Base-by-base conservation (phyloP, 2,888 invertebrate species). In the Pterostichus madidus region DNA sequence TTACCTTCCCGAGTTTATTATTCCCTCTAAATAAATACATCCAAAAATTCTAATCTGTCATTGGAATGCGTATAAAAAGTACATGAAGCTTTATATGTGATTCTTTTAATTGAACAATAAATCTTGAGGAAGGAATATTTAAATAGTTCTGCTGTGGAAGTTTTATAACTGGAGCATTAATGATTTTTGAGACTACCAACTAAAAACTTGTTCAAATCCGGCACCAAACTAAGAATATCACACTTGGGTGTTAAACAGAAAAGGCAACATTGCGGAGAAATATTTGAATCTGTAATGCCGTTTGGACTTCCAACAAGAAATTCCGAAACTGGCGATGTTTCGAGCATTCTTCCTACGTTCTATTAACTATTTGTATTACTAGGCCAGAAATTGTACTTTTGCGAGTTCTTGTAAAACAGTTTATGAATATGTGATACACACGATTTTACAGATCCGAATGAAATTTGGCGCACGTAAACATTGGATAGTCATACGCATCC, bases 61-160 rank as follows among this genome's bases (percentile, higher is more conserved):
- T 11, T 44, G 68, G 68, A 71, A 44, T 71, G 68, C 68, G 17
- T 71, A 71, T 71, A 71, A 71, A 71, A 71, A 71, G 13, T 11
- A 13, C 35, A 32, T 13, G 31, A 59, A 24, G 59, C 24, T 59
- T 56, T 59, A 59, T 59, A 31, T 11, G 31, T 11, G 35, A 35
- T 64, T 64, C 13, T 39, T 71, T 71, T 71, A 71, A 71, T 71
- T 44, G 68, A 44, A 71, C 44, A 71, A 71, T 71, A 71, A 71
- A 71, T 71, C 68, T 71, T 17, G 5, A 13, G 6, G 44, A 13
- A 15, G 44, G 44, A 71, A 71, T 46, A 44, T 71, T 71, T 44
- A 24, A 56, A 56, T 56, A 2, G 7, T 56, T 13, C 13, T 17
- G 24, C 3, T 5, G 15, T 56, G 8, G 8, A 49, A n/a, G 64